Evolutionary conservation across 2,797 vertebrate species (phyloP).

Genomic region (Holocentrus rufus): DNA sequence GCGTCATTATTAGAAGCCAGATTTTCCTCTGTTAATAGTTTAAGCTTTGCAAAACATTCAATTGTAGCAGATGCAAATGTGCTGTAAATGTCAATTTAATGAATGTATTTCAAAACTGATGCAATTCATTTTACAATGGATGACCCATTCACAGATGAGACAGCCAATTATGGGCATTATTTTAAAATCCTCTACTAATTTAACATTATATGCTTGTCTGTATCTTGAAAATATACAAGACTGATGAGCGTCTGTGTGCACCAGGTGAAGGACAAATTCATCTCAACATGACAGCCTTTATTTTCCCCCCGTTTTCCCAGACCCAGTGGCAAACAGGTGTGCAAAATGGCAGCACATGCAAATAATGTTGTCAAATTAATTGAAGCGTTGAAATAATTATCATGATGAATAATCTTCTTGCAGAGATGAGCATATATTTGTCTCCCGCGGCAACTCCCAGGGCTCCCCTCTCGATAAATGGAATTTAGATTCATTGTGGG

Average conservation of each 20-base stretch:
- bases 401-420: constrained; percentile 68
- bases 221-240: constrained; percentile 27
- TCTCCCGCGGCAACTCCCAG: constrained; percentile 67
- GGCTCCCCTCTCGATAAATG: constrained; percentile 68
- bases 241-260: constrained; percentile 14
- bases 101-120: constrained; percentile 19
- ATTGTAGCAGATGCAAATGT: constrained; percentile 8
- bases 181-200: constrained; percentile 13
- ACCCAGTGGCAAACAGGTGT: constrained; percentile 69
- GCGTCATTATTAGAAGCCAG: constrained; percentile 3
- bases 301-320: constrained; percentile 35
- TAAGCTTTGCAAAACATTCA: constrained; percentile 1
- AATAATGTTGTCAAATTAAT: constrained; percentile 77
- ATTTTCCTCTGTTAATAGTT: neutral
- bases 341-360: constrained; percentile 64
- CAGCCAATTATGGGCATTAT: constrained; percentile 12
- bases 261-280: constrained; percentile 53
- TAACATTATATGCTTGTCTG: constrained; percentile 28
- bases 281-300: constrained; percentile 34
- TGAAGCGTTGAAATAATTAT: constrained; percentile 76
- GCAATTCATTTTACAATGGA: constrained; percentile 11
- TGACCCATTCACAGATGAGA: constrained; percentile 18
- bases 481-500: constrained; percentile 73
- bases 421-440: constrained; percentile 66
- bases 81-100: constrained; percentile 29